A percentile compares a stretch with the other conserved stretches of the same genome.
Conservation (phyloP, 2,113 vertebrate species). For the Lophura nycthemera region DNA sequence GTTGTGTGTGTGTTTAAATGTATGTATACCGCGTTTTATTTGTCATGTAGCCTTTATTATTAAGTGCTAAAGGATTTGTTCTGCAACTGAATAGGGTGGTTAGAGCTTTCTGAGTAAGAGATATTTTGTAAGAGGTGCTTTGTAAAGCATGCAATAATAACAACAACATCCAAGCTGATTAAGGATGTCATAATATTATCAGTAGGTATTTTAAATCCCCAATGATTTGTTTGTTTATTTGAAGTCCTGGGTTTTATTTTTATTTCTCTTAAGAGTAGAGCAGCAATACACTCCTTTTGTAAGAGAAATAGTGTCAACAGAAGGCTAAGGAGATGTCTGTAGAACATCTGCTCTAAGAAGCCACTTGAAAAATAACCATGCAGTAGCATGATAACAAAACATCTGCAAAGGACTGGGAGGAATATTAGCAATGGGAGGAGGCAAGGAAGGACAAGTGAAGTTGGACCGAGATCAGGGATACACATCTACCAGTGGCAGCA, state of each 20-base stretch:
- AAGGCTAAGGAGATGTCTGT: conserved; percentile 15
- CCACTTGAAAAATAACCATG: conserved; percentile 45
- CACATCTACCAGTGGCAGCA: not conserved
- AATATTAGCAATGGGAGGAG: conserved; percentile 54
- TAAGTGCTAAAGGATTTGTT: not conserved
- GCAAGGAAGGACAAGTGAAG: conserved; percentile 26
- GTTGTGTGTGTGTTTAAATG: not conserved
- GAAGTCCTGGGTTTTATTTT: not conserved
- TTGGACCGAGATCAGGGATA: conserved; percentile 9
- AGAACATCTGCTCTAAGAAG: conserved; percentile 49
- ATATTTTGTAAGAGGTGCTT: not conserved
- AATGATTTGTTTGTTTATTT: not conserved
- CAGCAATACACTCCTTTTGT: not conserved
- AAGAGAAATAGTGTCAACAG: not conserved
- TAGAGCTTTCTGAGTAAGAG: not conserved
- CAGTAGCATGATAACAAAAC: conserved; percentile 59
- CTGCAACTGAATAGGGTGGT: not conserved
- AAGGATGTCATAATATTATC: not conserved
- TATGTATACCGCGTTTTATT: not conserved
- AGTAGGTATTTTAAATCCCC: conserved; percentile 2
- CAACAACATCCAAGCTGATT: not conserved
- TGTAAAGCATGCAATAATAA: not conserved
- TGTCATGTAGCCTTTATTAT: not conserved
- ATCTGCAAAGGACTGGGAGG: conserved; percentile 54
- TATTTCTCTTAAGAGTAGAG: not conserved